These are phyloP conservation scores for Rhinogobius similis DNA, from an alignment of 2,113 vertebrate species.

Conservation along the genomic window DNA sequence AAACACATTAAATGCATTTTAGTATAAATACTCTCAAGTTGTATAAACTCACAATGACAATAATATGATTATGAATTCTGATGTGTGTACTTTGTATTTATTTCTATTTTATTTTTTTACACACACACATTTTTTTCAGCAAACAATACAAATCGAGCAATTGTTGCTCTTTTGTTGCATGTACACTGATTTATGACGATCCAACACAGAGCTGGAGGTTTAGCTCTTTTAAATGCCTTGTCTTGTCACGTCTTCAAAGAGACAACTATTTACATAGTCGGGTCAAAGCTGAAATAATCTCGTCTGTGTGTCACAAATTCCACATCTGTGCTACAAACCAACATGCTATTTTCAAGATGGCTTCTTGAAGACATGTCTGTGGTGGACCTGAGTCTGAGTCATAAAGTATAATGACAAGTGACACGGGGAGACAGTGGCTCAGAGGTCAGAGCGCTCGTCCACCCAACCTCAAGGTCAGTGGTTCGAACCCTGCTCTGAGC, in stretches of 20 bases:
- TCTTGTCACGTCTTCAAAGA: slow-evolving; percentile 62
- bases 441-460: background rate
- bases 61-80: no score
- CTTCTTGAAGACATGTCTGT: slow-evolving; percentile 6
- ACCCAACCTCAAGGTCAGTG: background rate
- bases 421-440: background rate
- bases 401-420: background rate
- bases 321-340: slow-evolving; percentile 60
- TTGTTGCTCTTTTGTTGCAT: background rate
- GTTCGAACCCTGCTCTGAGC: background rate
- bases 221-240: slow-evolving; percentile 43
- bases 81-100: no score
- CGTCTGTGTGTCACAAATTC: slow-evolving; percentile 62
- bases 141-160: no score
- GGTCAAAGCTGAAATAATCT: slow-evolving; percentile 53
- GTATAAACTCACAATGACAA: no score
- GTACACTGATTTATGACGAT: background rate
- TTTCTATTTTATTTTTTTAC: no score
- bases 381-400: background rate
- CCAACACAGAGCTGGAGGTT: slow-evolving; percentile 20
- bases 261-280: slow-evolving; percentile 47
- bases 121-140: no score
- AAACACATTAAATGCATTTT: no score
- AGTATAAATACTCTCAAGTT: no score
- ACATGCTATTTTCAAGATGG: slow-evolving; percentile 57